A percentile compares a stretch with the other conserved stretches of the same genome.
Conservation (phyloP, 2,113 vertebrate genomes). For the Phoxinus phoxinus region DNA sequence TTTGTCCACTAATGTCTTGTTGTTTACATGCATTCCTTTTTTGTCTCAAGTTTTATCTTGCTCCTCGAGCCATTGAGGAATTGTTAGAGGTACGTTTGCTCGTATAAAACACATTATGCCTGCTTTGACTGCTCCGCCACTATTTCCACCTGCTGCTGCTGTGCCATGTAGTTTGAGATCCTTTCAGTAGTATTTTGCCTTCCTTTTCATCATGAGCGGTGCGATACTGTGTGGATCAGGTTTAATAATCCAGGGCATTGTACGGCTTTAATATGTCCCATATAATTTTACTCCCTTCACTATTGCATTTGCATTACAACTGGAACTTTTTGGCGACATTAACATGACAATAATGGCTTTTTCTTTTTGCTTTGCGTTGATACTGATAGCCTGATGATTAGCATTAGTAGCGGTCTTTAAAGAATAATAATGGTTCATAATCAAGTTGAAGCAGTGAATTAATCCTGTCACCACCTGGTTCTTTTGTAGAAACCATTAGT, state of each 20-base stretch:
- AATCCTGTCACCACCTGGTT: not conserved
- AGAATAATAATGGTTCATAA: not conserved
- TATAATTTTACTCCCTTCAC: conserved; percentile 73
- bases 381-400: conserved; percentile 66
- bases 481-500: not conserved
- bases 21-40: conserved; percentile 61
- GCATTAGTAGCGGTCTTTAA: conserved; percentile 51
- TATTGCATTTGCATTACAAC: conserved; percentile 71
- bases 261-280: conserved; percentile 44
- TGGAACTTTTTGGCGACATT: conserved; percentile 65
- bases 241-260: conserved; percentile 38
- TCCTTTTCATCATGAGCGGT: not conserved
- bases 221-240: not conserved
- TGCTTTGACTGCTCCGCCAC: not conserved
- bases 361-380: conserved; percentile 53
- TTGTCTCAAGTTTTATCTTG: conserved; percentile 72
- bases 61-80: conserved; percentile 77
- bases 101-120: conserved; percentile 9
- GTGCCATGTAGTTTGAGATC: conserved; percentile 16
- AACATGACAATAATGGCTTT: conserved; percentile 76
- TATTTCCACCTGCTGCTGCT: conserved; percentile 1
- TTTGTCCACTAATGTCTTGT: conserved; percentile 56
- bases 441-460: not conserved
- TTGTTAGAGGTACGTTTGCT: conserved; percentile 78
- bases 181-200: conserved; percentile 18